A percentile compares a stretch with the other conserved stretches of the same genome.
These are phyloP conservation scores for Microcebus murinus DNA, from an alignment of 2,113 vertebrate species.

Conservation along the genomic window DNA sequence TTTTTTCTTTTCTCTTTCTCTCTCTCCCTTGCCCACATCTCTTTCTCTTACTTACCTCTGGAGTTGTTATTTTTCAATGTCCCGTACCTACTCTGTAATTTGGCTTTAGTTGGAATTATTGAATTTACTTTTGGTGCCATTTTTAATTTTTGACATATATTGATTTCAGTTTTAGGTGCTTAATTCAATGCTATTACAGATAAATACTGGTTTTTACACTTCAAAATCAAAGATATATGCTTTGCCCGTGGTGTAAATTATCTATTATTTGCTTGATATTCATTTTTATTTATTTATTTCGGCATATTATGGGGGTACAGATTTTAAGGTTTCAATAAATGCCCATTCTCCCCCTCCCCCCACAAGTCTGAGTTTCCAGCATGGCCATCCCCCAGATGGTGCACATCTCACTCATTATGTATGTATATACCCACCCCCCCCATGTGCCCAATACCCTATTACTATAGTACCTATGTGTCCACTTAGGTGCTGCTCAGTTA, in stretches of 20 bases:
- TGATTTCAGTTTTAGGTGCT: conserved; percentile 32
- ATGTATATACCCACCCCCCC: no score
- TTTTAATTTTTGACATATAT: conserved; percentile 40
- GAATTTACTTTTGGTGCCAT: background rate
- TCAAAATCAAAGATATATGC: conserved; percentile 71
- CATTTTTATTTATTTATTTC: conserved; percentile 79
- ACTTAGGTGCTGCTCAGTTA: no score
- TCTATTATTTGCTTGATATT: conserved; percentile 78
- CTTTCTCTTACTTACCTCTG: background rate
- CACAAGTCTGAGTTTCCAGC: no score
- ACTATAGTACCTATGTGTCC: no score
- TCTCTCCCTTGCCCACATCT: background rate
- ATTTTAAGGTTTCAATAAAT: no score
- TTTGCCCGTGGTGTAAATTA: conserved; percentile 53
- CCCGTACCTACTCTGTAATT: background rate
- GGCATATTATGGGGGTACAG: no score
- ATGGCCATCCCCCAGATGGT: no score
- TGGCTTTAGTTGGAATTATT: conserved; percentile 15
- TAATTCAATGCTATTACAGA: conserved; percentile 31
- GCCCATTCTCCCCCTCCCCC: no score
- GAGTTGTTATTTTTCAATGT: background rate
- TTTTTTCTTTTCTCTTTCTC: background rate
- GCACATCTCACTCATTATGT: no score
- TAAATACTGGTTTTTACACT: conserved; percentile 51
- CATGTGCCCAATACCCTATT: no score